phyloP scores from a whole-genome alignment of 2,113 vertebrate genomes.

The Chionis minor region DNA sequence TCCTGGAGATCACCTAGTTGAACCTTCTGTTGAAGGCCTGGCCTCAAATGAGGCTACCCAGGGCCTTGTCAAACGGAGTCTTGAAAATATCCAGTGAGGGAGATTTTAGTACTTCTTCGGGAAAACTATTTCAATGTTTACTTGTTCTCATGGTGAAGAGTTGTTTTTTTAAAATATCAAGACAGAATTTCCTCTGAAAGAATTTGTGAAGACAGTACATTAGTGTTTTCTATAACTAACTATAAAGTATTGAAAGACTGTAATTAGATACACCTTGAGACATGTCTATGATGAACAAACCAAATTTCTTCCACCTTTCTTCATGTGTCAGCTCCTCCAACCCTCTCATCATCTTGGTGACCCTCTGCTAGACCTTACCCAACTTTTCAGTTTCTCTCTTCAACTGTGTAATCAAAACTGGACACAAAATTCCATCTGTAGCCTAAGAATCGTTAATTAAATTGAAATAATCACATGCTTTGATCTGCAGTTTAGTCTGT shows the following conservation, averaged over 20 bases:
- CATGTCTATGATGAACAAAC: not conserved
- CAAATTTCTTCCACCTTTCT: not conserved
- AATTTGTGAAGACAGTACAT: not conserved
- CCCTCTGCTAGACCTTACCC: not conserved
- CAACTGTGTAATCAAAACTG: not conserved
- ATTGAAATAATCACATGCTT: not conserved
- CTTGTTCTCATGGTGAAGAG: not conserved
- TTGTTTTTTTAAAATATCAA: not conserved
- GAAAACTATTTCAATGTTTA: not conserved
- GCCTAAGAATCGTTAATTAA: not conserved
- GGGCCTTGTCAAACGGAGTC: fast-evolving
- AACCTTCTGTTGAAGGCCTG: not conserved
- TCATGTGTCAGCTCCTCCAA: not conserved
- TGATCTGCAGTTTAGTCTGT: not conserved
- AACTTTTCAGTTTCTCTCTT: not conserved
- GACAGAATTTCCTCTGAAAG: not conserved
- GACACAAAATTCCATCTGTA: not conserved
- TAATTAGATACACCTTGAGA: not conserved
- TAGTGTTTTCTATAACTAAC: not conserved
- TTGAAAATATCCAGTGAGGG: not conserved
- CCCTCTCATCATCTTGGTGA: not conserved
- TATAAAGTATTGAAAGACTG: not conserved
- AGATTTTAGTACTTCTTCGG: not conserved
- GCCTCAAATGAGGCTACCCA: not conserved
- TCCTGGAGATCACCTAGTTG: not conserved